Percentiles rank a stretch among this genome's conserved stretches.
phyloP scores from a whole-genome alignment of 1,140 invertebrate genomes.

The Hylaeus anthracinus region DNA sequence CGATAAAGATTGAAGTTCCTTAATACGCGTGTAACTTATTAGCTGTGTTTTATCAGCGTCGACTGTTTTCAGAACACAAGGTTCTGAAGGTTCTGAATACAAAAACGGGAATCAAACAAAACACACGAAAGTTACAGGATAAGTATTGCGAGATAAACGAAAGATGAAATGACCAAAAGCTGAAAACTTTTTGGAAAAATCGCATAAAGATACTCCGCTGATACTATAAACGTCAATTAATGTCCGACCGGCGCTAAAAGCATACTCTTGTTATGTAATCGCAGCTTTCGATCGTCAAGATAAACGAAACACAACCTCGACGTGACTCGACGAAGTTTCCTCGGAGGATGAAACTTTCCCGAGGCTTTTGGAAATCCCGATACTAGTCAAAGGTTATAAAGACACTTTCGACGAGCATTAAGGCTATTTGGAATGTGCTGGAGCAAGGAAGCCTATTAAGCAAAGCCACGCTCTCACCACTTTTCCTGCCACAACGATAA shows the following conservation, averaged over 20 bases:
- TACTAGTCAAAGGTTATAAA: not conserved
- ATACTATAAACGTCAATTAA: not conserved
- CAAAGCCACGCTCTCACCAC: not conserved
- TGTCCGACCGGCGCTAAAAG: not conserved
- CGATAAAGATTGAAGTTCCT: no score
- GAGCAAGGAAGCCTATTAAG: not conserved
- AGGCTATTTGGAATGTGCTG: not conserved
- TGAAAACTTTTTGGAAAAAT: no score
- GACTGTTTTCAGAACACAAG: no score
- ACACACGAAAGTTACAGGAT: no score
- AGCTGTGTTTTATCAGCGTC: no score
- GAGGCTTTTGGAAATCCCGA: not conserved
- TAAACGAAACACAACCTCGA: not conserved
- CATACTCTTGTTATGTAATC: not conserved
- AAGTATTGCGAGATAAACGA: no score
- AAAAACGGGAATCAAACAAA: no score
- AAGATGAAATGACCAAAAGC: no score
- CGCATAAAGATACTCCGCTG: no score
- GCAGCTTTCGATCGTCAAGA: not conserved
- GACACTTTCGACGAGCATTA: constrained; percentile 10
- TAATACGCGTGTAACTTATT: no score
- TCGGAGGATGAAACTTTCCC: not conserved
- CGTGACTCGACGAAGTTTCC: not conserved
- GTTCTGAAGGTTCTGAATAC: no score
- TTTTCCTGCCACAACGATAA: not conserved